Base-by-base conservation (phyloP, 2,113 vertebrate species). In the Octodon degus region DNA sequence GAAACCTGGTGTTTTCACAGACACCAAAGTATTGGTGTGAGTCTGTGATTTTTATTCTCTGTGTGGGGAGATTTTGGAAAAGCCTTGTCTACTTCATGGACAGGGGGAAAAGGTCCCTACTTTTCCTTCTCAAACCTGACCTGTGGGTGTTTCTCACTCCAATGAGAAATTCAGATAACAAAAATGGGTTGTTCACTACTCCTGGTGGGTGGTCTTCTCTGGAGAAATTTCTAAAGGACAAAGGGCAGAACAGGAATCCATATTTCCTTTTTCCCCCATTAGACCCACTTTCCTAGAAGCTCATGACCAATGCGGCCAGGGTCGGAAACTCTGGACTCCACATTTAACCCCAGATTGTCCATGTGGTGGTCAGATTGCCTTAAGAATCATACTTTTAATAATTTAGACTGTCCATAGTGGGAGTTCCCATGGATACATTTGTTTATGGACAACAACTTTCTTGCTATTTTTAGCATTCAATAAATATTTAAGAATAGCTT, bases 401-500 rank as follows among this genome's bases (percentile, higher is more conserved):
- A 90, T 68, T 55, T 55, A 17, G 27, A 27, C 16, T 89, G 11
- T 30, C 53, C 86, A 0, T 58, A 27, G 34, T 79, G 9, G 17
- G 32, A 90, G 60, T 82, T 89, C 20, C 27, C 77, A 40, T 32
- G 50, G n/a, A n/a, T 47, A 63, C 19, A 34, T 62, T 62, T 55
- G 58, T 58, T 93, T 89, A 79, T 88, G 40, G 60, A 65, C 24
- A 37, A 13, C 86, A 89, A 96, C 65, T 2, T 65, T 72, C 43
- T 67, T 22, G 25, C 72, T 30, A 86, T 86, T 92, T 79, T 72
- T 68, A 86, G 92, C 53, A 9, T 80, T 27, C 58, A 76, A 70
- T 60, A 93, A 58, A 65, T 65, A 92, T 77, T 91, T 91, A 88
- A 43, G 24, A 77, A 50, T 82, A 77, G 47, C 77, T 30, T 80